Conservation (phyloP, 2,888 invertebrate genomes). For the Volucella inanis region DNA sequence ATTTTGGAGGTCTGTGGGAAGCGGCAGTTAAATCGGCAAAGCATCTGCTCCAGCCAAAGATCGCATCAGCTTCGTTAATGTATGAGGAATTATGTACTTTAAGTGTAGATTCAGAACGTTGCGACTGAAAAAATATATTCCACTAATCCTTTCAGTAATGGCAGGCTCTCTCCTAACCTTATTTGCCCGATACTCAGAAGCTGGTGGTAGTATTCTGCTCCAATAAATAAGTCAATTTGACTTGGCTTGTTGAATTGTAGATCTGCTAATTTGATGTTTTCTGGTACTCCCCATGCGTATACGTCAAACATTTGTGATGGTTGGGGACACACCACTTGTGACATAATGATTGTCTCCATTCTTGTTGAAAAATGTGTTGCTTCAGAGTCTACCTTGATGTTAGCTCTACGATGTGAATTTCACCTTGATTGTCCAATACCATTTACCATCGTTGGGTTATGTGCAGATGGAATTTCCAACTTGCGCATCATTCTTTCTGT, state of each 20-base stretch:
- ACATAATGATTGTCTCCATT: neutral
- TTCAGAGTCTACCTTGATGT: slow-evolving; percentile 1
- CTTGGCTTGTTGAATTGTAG: too few relatives aligned
- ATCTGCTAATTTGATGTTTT: neutral
- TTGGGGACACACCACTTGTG: slow-evolving; percentile 4
- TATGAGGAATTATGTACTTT: neutral
- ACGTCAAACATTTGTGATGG: slow-evolving; percentile 5
- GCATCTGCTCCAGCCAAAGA: neutral
- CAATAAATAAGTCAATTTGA: too few relatives aligned
- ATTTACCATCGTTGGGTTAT: too few relatives aligned
- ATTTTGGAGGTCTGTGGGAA: neutral
- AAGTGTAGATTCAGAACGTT: too few relatives aligned
- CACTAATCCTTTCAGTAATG: slow-evolving; percentile 4
- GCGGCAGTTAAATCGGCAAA: neutral
- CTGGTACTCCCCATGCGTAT: slow-evolving; percentile 2
- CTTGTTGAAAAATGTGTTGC: neutral
- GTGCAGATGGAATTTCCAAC: too few relatives aligned
- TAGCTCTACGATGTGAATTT: too few relatives aligned
- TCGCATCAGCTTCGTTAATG: neutral
- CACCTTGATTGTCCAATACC: too few relatives aligned
- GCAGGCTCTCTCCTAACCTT: neutral
- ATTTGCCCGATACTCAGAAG: slow-evolving; percentile 9
- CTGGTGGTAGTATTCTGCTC: neutral
- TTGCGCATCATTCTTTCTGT: too few relatives aligned
- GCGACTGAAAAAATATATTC: too few relatives aligned